These are phyloP conservation scores for Dasypus novemcinctus DNA, from an alignment of 2,113 vertebrate genomes.

Conservation along the genomic window DNA sequence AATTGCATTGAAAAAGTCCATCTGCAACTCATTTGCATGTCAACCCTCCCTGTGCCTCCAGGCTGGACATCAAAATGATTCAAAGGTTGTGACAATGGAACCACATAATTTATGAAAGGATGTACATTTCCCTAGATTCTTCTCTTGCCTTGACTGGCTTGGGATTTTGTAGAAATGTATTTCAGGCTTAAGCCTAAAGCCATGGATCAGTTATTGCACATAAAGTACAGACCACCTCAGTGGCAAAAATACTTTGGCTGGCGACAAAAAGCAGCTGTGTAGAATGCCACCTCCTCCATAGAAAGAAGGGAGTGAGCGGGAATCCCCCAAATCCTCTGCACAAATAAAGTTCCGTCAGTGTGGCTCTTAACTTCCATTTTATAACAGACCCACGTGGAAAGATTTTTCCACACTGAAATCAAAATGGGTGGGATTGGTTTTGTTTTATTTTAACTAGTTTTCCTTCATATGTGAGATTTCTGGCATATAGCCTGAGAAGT, in stretches of 20 bases:
- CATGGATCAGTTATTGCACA: accelerated
- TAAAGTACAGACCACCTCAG: not conserved
- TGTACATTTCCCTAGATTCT: accelerated
- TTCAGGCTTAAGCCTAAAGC: not conserved
- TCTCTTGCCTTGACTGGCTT: accelerated
- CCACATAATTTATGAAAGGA: not conserved
- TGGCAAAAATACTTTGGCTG: not conserved
- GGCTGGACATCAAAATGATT: not conserved
- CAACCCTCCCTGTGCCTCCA: not conserved
- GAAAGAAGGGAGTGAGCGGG: not conserved
- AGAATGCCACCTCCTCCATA: not conserved
- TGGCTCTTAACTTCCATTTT: conserved; percentile 28
- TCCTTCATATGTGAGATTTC: conserved; percentile 74
- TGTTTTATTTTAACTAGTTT: conserved; percentile 76
- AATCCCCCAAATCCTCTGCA: not conserved
- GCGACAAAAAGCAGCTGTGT: not conserved
- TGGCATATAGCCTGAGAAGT: conserved; percentile 66
- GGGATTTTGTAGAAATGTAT: not conserved
- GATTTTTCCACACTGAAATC: conserved; percentile 65
- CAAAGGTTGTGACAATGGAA: not conserved
- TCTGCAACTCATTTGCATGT: not conserved
- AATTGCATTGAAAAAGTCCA: not conserved
- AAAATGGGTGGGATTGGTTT: conserved; percentile 73
- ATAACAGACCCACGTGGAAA: conserved; percentile 55
- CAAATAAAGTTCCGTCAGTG: not conserved